Evolutionary conservation across 2,888 invertebrate species (phyloP), one percentile per base, ranked within the genome.

Genomic region (Plusia festucae): DNA sequence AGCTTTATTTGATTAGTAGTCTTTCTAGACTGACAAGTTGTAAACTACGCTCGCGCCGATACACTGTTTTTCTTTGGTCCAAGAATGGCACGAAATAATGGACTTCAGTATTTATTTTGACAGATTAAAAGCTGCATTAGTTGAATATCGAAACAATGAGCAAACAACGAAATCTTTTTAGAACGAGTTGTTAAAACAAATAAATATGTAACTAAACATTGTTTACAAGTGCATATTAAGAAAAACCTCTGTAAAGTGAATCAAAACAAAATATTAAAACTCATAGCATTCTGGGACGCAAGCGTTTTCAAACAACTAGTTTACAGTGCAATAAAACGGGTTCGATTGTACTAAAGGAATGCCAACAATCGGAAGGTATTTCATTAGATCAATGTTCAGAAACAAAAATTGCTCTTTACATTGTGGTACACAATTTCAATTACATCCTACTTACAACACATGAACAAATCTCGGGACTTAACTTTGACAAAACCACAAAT

Each of bases 381-480:
- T 85, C 81, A 86, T 86, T 86, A 85, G 78, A 86, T 85, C 82
- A 82, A 76, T 85, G 79, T 83, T 83, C 79, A 83, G 80, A 81
- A 72, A 74, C 71, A 65, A 70, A 78, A 82, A 85, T 81, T 65
- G 79, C 77, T 84, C 81, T 75, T 68, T 73, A 66, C 68, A 56
- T 69, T 75, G 73, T 57, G 57, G 54, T 58, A 44, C 60, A 63
- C 60, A 34, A 69, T 62, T 71, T 57, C 44, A 63, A 60, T 74
- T 54, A 58, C 1, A 71, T 24, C 34, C 2, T 16, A n/a, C 6
- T 16, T 49, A 49, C 11, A 49, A 18, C 18, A 49, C 18, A n/a
- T 20, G 46, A 49, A 49, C 46, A 49, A 18, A 20, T 49, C 46
- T 1, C 40, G 9, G 20, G 18, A 49, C 46, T 9, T 49, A 49